Evolutionary conservation across 1,140 invertebrate species (phyloP), one percentile per base, ranked within the genome.

Genomic region (Papilio glaucus): DNA sequence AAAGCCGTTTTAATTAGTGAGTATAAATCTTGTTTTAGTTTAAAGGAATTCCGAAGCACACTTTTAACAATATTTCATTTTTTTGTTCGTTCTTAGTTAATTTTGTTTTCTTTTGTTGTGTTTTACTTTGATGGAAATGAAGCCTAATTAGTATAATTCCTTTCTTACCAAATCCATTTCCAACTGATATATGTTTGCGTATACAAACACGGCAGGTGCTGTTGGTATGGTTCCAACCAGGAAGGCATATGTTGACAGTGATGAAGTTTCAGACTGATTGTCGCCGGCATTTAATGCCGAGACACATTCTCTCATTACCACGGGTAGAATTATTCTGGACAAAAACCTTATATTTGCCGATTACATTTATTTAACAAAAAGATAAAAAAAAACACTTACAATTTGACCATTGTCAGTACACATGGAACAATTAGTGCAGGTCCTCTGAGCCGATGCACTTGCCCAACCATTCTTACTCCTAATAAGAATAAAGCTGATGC

Each of bases 161-260:
- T n/a, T n/a, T n/a, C 94, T 94, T 93, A 98, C 96, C 93, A 98
- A 93, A 93, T 99, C 97, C 77, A 97, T 95, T 86, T 97, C 97
- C 10, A 98, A 83, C 76, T 96, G 95, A 87, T 98, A 99, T 71
- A 98, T 95, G 41, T 96, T 95, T 2, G 98, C 98, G 91, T 98
- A 98, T 7, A 99, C 97, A 92, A 99, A 99, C 5, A 98, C 97
- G 45, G 97, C 97, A 0, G 98, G 98, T 29, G 98, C 98, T 39
- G 98, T 96, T 1, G 98, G 98, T 89, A 99, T 97, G 0, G 98
- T 99, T 67, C 98, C 98, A 91, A 99, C 99, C 0, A 99, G 94
- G 93, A 99, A 99, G 0, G 97, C 98, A 91, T 98, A 99, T 63
- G 97, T 98, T 78, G 97, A 97, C 29, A 98, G 94, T 76, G 97